Base-by-base conservation (phyloP, 2,113 vertebrate species). In the Campylomormyrus numenius region DNA sequence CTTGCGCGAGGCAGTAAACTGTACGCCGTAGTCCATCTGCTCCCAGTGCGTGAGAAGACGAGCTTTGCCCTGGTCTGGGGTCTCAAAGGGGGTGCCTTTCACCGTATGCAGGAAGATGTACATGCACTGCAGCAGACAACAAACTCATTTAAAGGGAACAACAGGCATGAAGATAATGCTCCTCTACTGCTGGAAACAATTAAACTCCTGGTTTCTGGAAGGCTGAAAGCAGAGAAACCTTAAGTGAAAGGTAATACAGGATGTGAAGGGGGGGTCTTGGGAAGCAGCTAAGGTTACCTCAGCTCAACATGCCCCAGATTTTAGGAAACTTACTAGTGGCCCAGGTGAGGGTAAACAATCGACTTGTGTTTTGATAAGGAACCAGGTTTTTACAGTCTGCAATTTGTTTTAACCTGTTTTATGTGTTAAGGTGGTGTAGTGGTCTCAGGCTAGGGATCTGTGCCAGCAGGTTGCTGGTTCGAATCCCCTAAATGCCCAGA, bases 21-120 rank as follows among this genome's bases (percentile, higher is more conserved):
- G 98, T 2, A 99, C 97, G 0, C 98, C 98, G 0, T 99, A 98
- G 94, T 99, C 98, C 98, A 99, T 98, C 96, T 99, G 98, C 94
- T 99, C 98, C 98, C 98, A 99, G 95, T 99, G 97, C 0, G 98
- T 99, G 0, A 99, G 97, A 91, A 98, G 94, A 92, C 98, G 96
- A 0, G 97, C 98, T 92, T 98, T 98, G 90, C 98, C 98, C 94
- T 99, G 98, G 92, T 99, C 98, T 0, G 98, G 98, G 0, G 98
- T 99, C 96, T 99, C 98, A 0, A 99, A 99, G 0, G 98, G 98
- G 0, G 98, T 99, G 91, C 98, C 98, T 92, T 99, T 99, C 91
- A 99, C 98, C 0, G 97, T 98, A 92, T 99, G 98, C 3, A 99
- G 96, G 84, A 99, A 97, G 91, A 99, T 97, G 94, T 99, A 99